Evolutionary conservation across 2,888 invertebrate genomes (phyloP), one percentile per base, ranked within the genome.

Genomic region (Griposia aprilina): DNA sequence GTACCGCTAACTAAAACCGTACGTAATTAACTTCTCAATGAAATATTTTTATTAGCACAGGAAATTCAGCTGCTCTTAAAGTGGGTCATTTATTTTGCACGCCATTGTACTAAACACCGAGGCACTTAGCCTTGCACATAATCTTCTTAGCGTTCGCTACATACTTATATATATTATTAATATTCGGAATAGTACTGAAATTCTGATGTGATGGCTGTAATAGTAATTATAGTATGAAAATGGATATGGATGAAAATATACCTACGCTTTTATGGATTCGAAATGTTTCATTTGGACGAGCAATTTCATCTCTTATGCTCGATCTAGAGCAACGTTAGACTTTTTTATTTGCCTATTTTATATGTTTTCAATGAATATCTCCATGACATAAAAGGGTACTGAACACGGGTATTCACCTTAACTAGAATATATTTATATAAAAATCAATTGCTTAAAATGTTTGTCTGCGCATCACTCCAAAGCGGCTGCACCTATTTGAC

Each of bases 91-190:
- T 85, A 80, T 85, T 84, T 83, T 83, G 84, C 74, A 73, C 85
- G 81, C 73, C 77, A 87, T 72, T 90, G 84, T 90, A 86, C 80
- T 76, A 78, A 87, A 85, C 82, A 78, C 83, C 65, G 78, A 80
- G 79, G 86, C 88, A 89, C 88, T 90, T 89, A 84, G 83, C 81
- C 78, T 72, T 82, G 78, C 80, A 82, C 78, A 62, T 91, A 91
- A 90, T 90, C 90, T 88, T 85, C 89, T 89, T 90, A 90, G 50
- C 75, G 79, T 62, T 62, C 45, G n/a, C 65, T 78, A 71, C 60
- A 76, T 78, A 80, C 78, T 70, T 81, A 69, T 17, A 79, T 67
- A 66, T 74, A 77, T 74, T 45, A 60, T 78, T 88, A 70, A 88
- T 86, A 77, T 74, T 75, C 55, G 45, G 55, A 73, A 59, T 79